phyloP scores from a whole-genome alignment of 1,140 invertebrate genomes.

The Drosophila punjabiensis region DNA sequence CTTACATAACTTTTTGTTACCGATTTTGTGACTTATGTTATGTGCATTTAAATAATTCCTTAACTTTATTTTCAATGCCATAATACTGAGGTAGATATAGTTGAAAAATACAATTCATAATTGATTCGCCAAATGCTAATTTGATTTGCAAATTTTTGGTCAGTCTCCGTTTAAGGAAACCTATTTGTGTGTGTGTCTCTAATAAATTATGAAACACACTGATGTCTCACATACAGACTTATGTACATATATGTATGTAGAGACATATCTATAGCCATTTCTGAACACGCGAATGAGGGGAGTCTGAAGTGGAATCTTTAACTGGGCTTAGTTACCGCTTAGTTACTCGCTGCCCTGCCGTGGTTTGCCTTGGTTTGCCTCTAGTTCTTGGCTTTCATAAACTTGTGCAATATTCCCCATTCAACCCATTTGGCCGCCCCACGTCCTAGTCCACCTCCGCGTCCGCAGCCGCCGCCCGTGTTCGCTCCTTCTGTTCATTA shows the following conservation, averaged over 20 bases:
- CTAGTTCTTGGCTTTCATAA: slow-evolving; percentile 39
- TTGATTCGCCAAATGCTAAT: slow-evolving; percentile 1
- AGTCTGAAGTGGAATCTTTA: slow-evolving; percentile 37
- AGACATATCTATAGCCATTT: background rate
- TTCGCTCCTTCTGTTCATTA: slow-evolving; percentile 46
- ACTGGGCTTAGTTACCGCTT: slow-evolving; percentile 31
- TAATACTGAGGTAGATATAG: background rate
- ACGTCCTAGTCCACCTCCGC: background rate
- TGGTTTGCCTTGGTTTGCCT: background rate
- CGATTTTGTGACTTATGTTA: background rate
- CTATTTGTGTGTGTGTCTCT: slow-evolving; percentile 1
- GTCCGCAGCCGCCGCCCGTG: background rate
- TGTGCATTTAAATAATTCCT: background rate
- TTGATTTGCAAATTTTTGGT: background rate
- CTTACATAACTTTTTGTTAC: background rate
- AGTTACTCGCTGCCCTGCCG: background rate
- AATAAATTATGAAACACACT: slow-evolving; percentile 10
- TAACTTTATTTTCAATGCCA: background rate
- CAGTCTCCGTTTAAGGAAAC: background rate
- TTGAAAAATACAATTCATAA: background rate
- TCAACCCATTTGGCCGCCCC: slow-evolving; percentile 2
- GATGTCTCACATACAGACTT: background rate
- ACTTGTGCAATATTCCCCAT: slow-evolving; percentile 28
- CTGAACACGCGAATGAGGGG: background rate
- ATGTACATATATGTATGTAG: background rate